Evolutionary conservation across 2,797 vertebrate genomes (phyloP).

Genomic region (Cryptoprocta ferox): DNA sequence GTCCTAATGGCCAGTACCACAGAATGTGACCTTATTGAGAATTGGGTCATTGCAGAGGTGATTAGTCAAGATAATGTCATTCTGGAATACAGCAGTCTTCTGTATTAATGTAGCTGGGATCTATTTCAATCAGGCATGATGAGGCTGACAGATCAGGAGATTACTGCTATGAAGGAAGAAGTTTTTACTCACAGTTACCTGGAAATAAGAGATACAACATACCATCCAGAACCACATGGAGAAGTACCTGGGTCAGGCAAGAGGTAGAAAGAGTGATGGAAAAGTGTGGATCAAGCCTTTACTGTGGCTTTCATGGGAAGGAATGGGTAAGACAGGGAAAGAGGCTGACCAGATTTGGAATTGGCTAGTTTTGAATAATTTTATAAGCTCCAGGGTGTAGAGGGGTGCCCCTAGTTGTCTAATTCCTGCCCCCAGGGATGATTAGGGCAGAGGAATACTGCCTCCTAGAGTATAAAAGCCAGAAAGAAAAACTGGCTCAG

Average conservation of each 20-base stretch:
- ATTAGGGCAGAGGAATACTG: neutral
- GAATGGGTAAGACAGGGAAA: neutral
- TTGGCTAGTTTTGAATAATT: neutral
- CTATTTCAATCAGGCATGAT: neutral
- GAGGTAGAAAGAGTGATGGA: neutral
- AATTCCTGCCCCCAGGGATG: too few species aligned
- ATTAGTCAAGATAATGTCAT: neutral
- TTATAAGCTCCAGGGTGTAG: rapidly evolving
- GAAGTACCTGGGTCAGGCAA: neutral
- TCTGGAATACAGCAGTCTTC: neutral
- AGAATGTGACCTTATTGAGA: neutral
- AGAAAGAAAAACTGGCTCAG: neutral
- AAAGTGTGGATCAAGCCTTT: neutral
- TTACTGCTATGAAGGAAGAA: neutral
- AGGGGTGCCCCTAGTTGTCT: neutral
- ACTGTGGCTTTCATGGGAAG: neutral
- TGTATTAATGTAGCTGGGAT: neutral
- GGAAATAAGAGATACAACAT: neutral
- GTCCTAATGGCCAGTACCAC: neutral
- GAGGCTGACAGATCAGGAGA: neutral
- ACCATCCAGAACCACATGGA: rapidly evolving
- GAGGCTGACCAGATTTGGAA: neutral
- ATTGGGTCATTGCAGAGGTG: neutral
- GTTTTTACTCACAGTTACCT: neutral
- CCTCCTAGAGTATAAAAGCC: neutral